Evolutionary conservation across 1,140 invertebrate genomes (phyloP).

Genomic region (Caenorhabditis brenneri): DNA sequence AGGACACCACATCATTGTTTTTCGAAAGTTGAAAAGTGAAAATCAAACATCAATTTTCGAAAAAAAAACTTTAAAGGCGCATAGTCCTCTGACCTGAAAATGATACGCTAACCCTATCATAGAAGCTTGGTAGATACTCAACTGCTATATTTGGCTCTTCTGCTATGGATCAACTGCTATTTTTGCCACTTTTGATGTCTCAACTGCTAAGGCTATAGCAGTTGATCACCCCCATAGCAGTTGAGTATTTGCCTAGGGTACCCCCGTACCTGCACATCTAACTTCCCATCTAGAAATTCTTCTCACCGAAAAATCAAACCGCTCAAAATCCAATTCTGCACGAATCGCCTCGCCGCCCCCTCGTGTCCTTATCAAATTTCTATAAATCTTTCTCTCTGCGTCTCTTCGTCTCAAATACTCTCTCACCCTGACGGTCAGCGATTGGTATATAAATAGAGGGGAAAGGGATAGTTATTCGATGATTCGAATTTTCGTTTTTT

Average conservation of each 20-base stretch:
- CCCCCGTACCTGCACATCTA: neutral
- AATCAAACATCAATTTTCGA: constrained; percentile 21
- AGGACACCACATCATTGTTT: constrained; percentile 4
- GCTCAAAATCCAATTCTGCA: neutral
- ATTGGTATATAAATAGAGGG: constrained; percentile 9
- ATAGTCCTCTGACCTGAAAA: too few relatives aligned
- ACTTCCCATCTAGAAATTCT: too few relatives aligned
- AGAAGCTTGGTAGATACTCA: too few relatives aligned
- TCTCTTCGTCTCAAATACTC: neutral
- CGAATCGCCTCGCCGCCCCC: neutral
- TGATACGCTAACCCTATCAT: too few relatives aligned
- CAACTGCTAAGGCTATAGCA: too few relatives aligned
- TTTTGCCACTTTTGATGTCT: too few relatives aligned
- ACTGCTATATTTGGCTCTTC: too few relatives aligned
- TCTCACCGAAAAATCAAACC: constrained; percentile 20
- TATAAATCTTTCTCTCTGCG: neutral
- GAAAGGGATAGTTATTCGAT: neutral
- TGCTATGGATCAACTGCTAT: too few relatives aligned
- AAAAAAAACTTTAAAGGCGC: too few relatives aligned
- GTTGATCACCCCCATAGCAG: too few relatives aligned
- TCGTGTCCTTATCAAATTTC: neutral
- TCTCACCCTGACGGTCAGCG: neutral
- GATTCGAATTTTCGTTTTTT: too few relatives aligned
- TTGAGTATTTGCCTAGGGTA: neutral
- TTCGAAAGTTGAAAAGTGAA: neutral